These are phyloP conservation scores for Oxycera nigricornis DNA, from an alignment of 2,888 invertebrate species.

Conservation along the genomic window DNA sequence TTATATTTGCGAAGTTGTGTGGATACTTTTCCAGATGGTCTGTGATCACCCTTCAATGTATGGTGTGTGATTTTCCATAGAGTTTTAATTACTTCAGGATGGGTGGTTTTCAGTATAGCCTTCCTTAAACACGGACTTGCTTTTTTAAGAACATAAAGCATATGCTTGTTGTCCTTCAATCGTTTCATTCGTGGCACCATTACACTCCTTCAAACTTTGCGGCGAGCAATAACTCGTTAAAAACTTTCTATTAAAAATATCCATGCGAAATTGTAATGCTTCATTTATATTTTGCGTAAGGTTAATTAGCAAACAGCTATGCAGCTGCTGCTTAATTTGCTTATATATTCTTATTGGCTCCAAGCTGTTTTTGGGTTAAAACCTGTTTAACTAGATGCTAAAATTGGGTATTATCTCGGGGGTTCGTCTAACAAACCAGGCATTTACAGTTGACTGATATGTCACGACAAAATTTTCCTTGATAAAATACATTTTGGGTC, in stretches of 20 bases:
- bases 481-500: too few relatives aligned
- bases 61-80: neutral
- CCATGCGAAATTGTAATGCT: neutral
- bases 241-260: neutral
- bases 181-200: neutral
- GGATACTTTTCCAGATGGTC: neutral
- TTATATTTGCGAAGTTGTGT: neutral
- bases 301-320: neutral
- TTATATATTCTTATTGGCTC: too few relatives aligned
- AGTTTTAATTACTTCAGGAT: neutral
- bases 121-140: neutral
- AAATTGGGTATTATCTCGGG: too few relatives aligned
- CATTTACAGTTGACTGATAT: too few relatives aligned
- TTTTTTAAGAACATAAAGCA: neutral
- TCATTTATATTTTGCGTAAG: neutral
- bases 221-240: neutral
- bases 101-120: neutral
- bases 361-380: too few relatives aligned
- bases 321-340: neutral
- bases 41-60: neutral
- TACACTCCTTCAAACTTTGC: neutral
- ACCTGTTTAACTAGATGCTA: too few relatives aligned
- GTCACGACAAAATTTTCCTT: too few relatives aligned
- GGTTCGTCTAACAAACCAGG: too few relatives aligned
- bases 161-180: constrained; percentile 2